phyloP scores from a whole-genome alignment of 2,797 vertebrate genomes.

The Cossypha dichroa region DNA sequence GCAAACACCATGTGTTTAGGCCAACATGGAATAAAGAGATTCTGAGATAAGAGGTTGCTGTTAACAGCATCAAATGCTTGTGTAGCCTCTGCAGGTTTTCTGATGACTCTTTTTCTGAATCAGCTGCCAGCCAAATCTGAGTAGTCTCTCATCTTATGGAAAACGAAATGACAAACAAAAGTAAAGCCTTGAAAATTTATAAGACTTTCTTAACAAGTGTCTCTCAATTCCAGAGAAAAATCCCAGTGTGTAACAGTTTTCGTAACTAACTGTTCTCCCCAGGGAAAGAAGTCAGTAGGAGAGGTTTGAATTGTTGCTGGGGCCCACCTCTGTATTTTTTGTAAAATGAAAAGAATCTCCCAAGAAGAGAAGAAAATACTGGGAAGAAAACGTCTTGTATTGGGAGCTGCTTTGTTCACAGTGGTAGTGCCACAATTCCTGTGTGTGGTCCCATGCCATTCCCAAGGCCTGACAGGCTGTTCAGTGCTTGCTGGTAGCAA shows the following conservation, averaged over 20 bases:
- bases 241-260: background rate
- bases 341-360: background rate
- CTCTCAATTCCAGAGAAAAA: background rate
- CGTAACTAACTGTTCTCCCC: background rate
- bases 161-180: conserved; percentile 26
- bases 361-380: background rate
- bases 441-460: background rate
- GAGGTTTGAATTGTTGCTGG: background rate
- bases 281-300: background rate
- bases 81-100: conserved; percentile 48
- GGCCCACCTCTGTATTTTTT: background rate
- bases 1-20: background rate
- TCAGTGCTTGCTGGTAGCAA: background rate
- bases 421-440: background rate
- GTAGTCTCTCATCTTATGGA: background rate
- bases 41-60: conserved; percentile 44
- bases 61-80: background rate
- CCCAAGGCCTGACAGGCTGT: background rate
- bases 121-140: conserved; percentile 18
- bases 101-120: background rate
- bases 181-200: background rate
- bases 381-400: background rate
- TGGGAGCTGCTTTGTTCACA: background rate
- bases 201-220: background rate
- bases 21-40: conserved; percentile 27